phyloP scores from a whole-genome alignment of 1,140 invertebrate genomes.

The Hyles vespertilio region DNA sequence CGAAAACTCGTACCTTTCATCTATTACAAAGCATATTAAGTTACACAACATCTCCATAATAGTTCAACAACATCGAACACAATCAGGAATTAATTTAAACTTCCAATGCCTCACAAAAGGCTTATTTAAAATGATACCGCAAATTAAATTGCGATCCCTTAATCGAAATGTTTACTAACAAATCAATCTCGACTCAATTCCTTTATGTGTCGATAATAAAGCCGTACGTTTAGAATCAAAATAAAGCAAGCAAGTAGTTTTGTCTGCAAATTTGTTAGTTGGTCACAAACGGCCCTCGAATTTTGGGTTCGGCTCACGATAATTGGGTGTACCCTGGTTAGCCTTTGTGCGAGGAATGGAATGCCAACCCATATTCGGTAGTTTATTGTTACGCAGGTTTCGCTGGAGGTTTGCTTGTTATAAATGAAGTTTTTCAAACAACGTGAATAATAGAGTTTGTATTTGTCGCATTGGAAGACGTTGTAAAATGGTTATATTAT shows the following conservation, averaged over 20 bases:
- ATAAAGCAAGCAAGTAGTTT: conserved; percentile 35
- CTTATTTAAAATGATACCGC: too few species aligned
- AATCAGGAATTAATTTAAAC: background rate
- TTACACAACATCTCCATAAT: too few species aligned
- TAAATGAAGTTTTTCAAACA: too few species aligned
- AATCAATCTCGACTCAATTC: conserved; percentile 11
- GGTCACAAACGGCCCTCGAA: conserved; percentile 34
- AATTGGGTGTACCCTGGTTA: conserved; percentile 41
- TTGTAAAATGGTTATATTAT: too few species aligned
- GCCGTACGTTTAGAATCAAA: conserved; percentile 22
- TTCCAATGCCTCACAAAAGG: background rate
- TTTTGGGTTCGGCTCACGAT: conserved; percentile 39
- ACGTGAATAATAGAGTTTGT: too few species aligned
- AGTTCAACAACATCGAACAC: background rate
- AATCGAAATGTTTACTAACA: background rate
- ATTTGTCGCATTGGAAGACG: too few species aligned
- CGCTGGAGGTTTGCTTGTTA: too few species aligned
- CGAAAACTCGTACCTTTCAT: too few species aligned
- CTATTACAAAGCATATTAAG: too few species aligned
- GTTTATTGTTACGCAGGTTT: conserved; percentile 20
- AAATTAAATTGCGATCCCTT: background rate
- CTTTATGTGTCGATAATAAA: conserved; percentile 12
- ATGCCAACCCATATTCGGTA: conserved; percentile 20
- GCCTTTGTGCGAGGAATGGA: conserved; percentile 24
- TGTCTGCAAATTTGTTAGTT: conserved; percentile 49